Evolutionary conservation across 2,113 vertebrate species (phyloP).

Genomic region (Calidris pygmaea): DNA sequence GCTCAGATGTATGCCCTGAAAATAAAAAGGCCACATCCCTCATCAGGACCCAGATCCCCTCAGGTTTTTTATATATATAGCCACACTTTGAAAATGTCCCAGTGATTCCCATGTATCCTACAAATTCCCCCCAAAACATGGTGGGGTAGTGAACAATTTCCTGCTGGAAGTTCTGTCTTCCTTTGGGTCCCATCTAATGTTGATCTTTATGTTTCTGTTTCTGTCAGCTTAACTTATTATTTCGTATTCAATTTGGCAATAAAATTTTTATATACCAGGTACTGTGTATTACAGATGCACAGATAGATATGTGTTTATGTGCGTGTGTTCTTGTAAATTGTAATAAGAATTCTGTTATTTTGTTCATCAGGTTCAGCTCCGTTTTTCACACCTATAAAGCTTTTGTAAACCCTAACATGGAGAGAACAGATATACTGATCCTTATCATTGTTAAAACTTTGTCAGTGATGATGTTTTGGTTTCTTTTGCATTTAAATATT

Average conservation of each 20-base stretch:
- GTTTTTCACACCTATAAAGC: slow-evolving; percentile 5
- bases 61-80: background rate
- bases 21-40: background rate
- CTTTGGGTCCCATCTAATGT: slow-evolving; percentile 19
- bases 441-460: background rate
- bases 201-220: slow-evolving; percentile 49
- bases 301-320: slow-evolving; percentile 2
- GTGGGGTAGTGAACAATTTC: background rate
- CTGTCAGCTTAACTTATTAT: slow-evolving; percentile 55
- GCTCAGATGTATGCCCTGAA: background rate
- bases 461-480: background rate
- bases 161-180: slow-evolving; percentile 21
- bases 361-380: background rate
- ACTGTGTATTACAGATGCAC: slow-evolving; percentile 12
- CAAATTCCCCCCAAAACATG: background rate
- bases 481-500: slow-evolving; percentile 1
- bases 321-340: slow-evolving; percentile 31
- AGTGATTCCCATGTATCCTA: background rate
- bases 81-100: background rate
- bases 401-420: background rate
- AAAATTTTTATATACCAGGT: slow-evolving; percentile 30
- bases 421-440: background rate
- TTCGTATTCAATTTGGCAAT: slow-evolving; percentile 50
- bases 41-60: background rate
- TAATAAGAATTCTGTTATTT: slow-evolving; percentile 2